Base-by-base conservation (phyloP, 2,797 vertebrate genomes). In the Remorina albescens region DNA sequence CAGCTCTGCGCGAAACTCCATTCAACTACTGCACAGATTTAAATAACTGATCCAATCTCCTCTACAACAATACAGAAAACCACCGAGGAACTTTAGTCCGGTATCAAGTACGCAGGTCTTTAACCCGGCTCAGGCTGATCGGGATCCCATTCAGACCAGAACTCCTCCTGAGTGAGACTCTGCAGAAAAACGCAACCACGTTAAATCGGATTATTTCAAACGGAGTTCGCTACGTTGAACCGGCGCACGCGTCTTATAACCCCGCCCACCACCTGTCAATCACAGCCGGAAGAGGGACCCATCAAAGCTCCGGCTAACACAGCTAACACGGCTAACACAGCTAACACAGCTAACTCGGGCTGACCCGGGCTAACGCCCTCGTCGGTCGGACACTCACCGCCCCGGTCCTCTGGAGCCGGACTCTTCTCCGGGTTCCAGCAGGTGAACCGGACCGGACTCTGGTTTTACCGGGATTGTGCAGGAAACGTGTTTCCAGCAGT, bases 321-420 rank as follows among this genome's bases (percentile, higher is more conserved):
- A n/a, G n/a, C n/a, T n/a, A n/a, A n/a, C n/a, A n/a, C n/a, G n/a
- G n/a, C n/a, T n/a, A n/a, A n/a, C n/a, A n/a, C n/a, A n/a, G n/a
- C n/a, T n/a, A n/a, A n/a, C n/a, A n/a, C n/a, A n/a, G 3, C 49
- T 8, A 1, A 21, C 0, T 19, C 42, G 5, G 10, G 0, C 10
- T 15, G 7, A 2, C 11, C n/a, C n/a, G n/a, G n/a, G n/a, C n/a
- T n/a, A n/a, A 13, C 19, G 11, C 26, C 3, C 0, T 1, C 46
- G 2, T 9, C 2, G n/a, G 3, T 5, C 6, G 8, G 5, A 1
- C 18, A 73, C 86, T 82, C 67, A 82, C 83, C 76, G 67, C 54
- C 2, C 10, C 53, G 2, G 15, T 23, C 34, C 21, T 30, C 18
- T 39, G 30, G 13, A 19, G 30, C 23, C 32, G 26, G 18, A 30